phyloP scores from a whole-genome alignment of 1,140 invertebrate genomes.

The Drosophila santomea region DNA sequence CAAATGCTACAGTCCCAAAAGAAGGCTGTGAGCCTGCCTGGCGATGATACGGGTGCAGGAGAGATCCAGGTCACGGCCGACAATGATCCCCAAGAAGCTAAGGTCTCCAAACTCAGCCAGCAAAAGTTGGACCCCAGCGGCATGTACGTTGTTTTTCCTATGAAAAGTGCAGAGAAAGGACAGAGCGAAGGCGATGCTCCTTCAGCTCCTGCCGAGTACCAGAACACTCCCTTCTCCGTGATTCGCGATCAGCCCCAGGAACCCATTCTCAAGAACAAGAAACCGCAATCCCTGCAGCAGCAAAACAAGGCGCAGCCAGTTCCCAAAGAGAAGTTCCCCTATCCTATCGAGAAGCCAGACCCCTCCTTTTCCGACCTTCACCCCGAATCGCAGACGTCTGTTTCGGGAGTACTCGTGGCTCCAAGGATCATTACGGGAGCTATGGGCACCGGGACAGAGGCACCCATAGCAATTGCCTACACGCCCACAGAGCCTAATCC shows the following conservation, averaged over 20 bases:
- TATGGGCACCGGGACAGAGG: conserved; percentile 81
- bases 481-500: conserved; percentile 85
- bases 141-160: conserved; percentile 89
- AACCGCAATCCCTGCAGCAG: conserved; percentile 69
- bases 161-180: conserved; percentile 55
- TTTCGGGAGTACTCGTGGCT: conserved; percentile 62
- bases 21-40: conserved; percentile 56
- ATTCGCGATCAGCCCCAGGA: conserved; percentile 85
- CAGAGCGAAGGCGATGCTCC: conserved; percentile 43
- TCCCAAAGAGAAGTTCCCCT: conserved; percentile 87
- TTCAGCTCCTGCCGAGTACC: conserved; percentile 68
- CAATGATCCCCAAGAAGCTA: conserved; percentile 79
- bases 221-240: conserved; percentile 82
- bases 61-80: conserved; percentile 73
- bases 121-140: conserved; percentile 60
- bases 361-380: conserved; percentile 64
- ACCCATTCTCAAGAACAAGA: conserved; percentile 85
- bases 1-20: conserved; percentile 88
- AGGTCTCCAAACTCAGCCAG: conserved; percentile 39
- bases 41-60: conserved; percentile 70
- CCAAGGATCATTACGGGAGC: conserved; percentile 74
- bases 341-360: conserved; percentile 86
- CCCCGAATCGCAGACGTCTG: conserved; percentile 20
- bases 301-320: conserved; percentile 58
- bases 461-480: conserved; percentile 86